These are phyloP conservation scores for Eulemur mongoz DNA, from an alignment of 2,797 vertebrate genomes.

Conservation along the genomic window DNA sequence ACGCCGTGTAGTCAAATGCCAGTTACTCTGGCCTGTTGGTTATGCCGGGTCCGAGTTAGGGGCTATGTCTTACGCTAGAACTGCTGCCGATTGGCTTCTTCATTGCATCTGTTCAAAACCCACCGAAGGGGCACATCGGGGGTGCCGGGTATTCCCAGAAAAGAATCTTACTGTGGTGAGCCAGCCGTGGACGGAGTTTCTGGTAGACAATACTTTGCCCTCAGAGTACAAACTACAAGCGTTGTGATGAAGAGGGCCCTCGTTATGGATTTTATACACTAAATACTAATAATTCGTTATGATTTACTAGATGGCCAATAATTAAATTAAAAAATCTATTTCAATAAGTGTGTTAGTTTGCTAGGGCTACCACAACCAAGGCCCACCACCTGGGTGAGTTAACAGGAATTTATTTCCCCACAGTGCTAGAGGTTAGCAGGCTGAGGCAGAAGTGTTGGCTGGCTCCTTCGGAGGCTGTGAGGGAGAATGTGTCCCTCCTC, in stretches of 20 bases:
- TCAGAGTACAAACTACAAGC: not conserved
- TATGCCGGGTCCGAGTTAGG: not conserved
- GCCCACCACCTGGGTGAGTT: not conserved
- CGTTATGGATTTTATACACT: not conserved
- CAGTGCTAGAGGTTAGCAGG: not conserved
- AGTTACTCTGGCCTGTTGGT: not conserved
- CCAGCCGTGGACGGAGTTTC: not conserved
- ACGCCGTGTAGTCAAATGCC: no score
- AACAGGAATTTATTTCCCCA: not conserved
- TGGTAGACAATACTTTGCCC: not conserved
- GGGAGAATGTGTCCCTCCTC: not conserved
- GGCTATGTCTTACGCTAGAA: not conserved
- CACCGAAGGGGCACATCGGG: no score
- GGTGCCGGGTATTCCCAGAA: not conserved
- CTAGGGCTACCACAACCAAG: not conserved
- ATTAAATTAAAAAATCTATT: not conserved
- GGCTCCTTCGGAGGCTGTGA: no score
- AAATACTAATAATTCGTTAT: not conserved
- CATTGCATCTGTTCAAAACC: not conserved
- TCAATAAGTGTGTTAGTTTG: not conserved
- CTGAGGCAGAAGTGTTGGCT: not conserved
- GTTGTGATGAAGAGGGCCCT: not conserved
- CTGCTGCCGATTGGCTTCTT: accelerated
- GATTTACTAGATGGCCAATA: not conserved
- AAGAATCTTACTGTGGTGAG: not conserved